Evolutionary conservation across 1,140 invertebrate species (phyloP).

Genomic region (Drosophila setifemur): DNA sequence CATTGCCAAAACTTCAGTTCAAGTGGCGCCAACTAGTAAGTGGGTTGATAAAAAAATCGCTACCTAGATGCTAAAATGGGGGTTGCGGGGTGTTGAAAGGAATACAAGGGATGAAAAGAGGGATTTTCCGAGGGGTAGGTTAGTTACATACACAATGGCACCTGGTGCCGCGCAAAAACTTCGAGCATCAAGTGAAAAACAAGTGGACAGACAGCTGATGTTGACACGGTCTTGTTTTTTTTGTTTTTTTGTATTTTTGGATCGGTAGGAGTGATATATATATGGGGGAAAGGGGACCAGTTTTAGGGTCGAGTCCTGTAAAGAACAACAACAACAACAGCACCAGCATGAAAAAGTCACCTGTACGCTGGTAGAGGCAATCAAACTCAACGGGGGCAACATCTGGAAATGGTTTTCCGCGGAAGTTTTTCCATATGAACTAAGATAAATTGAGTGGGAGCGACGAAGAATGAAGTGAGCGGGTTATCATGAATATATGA

Average conservation of each 20-base stretch:
- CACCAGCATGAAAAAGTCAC: conserved; percentile 34
- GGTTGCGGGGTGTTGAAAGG: neutral
- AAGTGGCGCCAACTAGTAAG: conserved; percentile 36
- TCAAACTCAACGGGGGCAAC: conserved; percentile 21
- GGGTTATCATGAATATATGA: conserved; percentile 9
- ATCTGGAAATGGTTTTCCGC: conserved; percentile 1
- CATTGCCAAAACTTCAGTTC: conserved; percentile 50
- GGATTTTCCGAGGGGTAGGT: neutral
- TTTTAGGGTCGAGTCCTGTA: conserved; percentile 53
- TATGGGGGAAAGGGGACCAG: too few relatives aligned
- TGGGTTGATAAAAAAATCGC: neutral
- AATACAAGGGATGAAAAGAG: neutral
- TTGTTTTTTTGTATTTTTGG: conserved; percentile 1
- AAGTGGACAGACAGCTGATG: conserved; percentile 72
- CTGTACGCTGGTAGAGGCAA: conserved; percentile 45
- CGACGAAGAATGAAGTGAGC: conserved; percentile 12
- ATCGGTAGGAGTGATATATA: neutral
- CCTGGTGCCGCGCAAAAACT: conserved; percentile 58
- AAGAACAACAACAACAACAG: conserved; percentile 24
- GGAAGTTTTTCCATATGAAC: conserved; percentile 5
- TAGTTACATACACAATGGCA: conserved; percentile 35
- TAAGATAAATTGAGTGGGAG: neutral
- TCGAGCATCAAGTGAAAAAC: conserved; percentile 73
- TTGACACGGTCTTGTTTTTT: conserved; percentile 42
- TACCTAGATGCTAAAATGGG: too few relatives aligned